phyloP scores from a whole-genome alignment of 2,113 vertebrate species.

The Plecotus auritus region DNA sequence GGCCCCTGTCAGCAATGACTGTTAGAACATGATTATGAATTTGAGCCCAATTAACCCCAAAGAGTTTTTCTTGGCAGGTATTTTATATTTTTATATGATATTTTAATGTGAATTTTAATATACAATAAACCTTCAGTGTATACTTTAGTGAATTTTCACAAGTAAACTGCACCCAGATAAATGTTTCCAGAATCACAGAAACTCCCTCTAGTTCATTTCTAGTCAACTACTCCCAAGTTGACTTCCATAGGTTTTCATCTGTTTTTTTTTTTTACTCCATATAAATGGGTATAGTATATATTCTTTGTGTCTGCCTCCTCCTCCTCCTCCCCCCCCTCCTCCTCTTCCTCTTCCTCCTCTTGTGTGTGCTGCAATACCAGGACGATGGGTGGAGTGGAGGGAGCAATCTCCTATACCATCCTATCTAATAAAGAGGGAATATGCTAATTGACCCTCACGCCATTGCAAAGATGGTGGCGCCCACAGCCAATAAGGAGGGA shows the following conservation, averaged over 20 bases:
- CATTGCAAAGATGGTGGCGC: too few species aligned
- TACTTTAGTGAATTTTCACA: neutral
- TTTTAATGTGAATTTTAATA: neutral
- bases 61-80: neutral
- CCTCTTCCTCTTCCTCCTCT: too few species aligned
- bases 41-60: neutral
- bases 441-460: too few species aligned
- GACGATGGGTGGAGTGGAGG: too few species aligned
- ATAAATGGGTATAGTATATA: neutral
- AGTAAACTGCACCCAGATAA: neutral
- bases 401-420: too few species aligned
- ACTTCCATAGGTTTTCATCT: neutral
- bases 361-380: too few species aligned
- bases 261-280: neutral
- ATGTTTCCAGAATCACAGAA: neutral
- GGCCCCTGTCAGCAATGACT: neutral
- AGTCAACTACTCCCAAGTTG: too few species aligned
- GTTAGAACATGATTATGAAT: neutral
- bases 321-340: too few species aligned
- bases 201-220: neutral
- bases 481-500: too few species aligned
- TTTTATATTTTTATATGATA: neutral
- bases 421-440: too few species aligned
- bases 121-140: neutral
- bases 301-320: neutral